These are phyloP conservation scores for Pristionchus pacificus DNA, from an alignment of 1,140 invertebrate species.

Conservation along the genomic window DNA sequence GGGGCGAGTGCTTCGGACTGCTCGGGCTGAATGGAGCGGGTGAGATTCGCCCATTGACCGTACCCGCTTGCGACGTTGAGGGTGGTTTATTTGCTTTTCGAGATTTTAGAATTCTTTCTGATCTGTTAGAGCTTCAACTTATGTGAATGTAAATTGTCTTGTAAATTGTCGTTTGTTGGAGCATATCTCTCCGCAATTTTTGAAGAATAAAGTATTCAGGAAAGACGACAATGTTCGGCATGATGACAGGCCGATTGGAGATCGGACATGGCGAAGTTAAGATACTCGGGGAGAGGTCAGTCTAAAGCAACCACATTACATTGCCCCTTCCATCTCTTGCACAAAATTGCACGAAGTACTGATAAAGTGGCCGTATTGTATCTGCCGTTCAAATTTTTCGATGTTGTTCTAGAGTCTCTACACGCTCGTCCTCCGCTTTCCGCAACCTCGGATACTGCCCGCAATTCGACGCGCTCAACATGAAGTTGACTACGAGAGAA, in stretches of 20 bases:
- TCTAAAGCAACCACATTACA: too few species aligned
- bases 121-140: too few species aligned
- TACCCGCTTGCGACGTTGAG: too few species aligned
- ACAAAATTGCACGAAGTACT: too few species aligned
- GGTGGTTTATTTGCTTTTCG: too few species aligned
- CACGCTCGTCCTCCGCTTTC: slow-evolving; percentile 15
- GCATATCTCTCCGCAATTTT: slow-evolving; percentile 75
- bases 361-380: too few species aligned
- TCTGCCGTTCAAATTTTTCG: too few species aligned
- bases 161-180: too few species aligned
- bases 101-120: too few species aligned
- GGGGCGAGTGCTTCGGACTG: slow-evolving; percentile 31
- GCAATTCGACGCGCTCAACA: slow-evolving; percentile 75
- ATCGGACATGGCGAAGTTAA: slow-evolving; percentile 40
- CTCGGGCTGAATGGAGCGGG: slow-evolving; percentile 59
- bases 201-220: too few species aligned
- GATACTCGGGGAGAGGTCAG: slow-evolving; percentile 40
- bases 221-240: slow-evolving; percentile 82
- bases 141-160: slow-evolving; percentile 10
- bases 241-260: slow-evolving; percentile 60
- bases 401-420: neutral
- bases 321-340: too few species aligned
- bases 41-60: too few species aligned
- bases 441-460: slow-evolving; percentile 70
- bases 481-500: slow-evolving; percentile 67